Percentiles rank a stretch among this genome's conserved stretches.
Evolutionary conservation across 2,797 vertebrate species (phyloP).

Genomic region (Anableps anableps): DNA sequence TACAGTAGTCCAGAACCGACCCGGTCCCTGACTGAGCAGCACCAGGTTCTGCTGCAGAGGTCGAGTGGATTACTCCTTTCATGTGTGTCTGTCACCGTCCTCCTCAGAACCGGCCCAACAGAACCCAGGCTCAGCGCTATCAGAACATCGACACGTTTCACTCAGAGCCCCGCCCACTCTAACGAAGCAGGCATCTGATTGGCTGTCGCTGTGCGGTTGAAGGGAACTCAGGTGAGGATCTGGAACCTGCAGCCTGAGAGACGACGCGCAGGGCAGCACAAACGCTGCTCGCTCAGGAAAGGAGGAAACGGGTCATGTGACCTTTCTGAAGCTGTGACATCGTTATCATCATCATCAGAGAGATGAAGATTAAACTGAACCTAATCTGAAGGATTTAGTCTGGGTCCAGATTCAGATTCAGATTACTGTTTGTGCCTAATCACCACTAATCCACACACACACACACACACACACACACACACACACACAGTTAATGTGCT

Average conservation of each 20-base stretch:
- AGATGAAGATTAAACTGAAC: slow-evolving; percentile 60
- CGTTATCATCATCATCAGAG: slow-evolving; percentile 19
- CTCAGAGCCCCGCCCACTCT: background rate
- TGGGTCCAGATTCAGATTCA: slow-evolving; percentile 60
- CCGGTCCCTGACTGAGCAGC: too few species aligned
- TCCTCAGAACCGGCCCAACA: too few species aligned
- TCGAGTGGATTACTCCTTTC: too few species aligned
- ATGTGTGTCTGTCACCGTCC: too few species aligned
- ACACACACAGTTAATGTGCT: slow-evolving; percentile 39
- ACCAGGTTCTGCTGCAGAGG: too few species aligned
- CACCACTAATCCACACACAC: slow-evolving; percentile 68
- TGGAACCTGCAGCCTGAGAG: background rate
- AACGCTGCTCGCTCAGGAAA: background rate
- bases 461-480: slow-evolving; percentile 24
- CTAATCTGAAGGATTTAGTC: slow-evolving; percentile 70
- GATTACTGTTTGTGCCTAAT: slow-evolving; percentile 75
- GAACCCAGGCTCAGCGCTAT: too few species aligned
- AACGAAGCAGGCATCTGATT: background rate
- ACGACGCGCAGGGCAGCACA: background rate
- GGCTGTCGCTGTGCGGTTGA: background rate
- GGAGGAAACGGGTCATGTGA: slow-evolving; percentile 22
- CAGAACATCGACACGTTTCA: background rate
- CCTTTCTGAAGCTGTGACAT: slow-evolving; percentile 12
- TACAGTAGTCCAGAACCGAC: too few species aligned
- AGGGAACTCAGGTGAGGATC: background rate